Conservation (phyloP, 2,888 invertebrate genomes). For the Aelia acuminata region DNA sequence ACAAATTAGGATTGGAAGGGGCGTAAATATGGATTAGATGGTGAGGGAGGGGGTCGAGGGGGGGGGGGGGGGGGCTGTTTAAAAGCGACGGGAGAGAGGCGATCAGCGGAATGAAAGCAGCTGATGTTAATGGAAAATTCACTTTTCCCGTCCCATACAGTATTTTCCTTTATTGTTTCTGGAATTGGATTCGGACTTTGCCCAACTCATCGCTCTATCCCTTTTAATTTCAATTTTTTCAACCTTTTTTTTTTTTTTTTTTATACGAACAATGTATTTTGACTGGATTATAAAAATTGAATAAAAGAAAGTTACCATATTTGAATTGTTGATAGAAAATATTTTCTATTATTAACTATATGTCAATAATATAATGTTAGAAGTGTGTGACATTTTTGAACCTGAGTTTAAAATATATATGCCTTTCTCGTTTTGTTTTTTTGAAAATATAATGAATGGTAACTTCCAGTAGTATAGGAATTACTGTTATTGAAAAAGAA, state of each 20-base stretch:
- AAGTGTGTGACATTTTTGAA: no score
- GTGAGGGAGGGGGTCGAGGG: no score
- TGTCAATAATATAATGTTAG: background rate
- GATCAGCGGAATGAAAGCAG: background rate
- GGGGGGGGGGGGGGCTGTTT: no score
- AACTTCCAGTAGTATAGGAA: no score
- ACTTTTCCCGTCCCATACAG: conserved; percentile 23
- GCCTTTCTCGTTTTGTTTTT: no score
- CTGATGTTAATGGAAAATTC: conserved; percentile 34
- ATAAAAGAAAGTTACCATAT: background rate
- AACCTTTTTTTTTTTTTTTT: background rate
- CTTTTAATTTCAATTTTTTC: conserved; percentile 47
- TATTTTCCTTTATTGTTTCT: conserved; percentile 45
- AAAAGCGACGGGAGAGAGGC: background rate
- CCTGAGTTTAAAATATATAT: no score
- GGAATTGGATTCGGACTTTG: conserved; percentile 53
- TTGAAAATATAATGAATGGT: no score
- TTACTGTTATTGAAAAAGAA: no score
- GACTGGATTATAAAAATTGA: background rate
- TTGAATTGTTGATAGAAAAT: background rate
- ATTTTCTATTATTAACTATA: background rate
- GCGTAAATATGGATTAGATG: conserved; percentile 32
- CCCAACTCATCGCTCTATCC: conserved; percentile 50
- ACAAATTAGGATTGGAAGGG: background rate
- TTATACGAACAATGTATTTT: background rate